Percentiles rank a stretch among this genome's conserved stretches.
phyloP scores from a whole-genome alignment of 2,113 vertebrate species.

The Bos taurus region ARS-UCD2.0 NC_037357.1:34420001-34420500 shows the following conservation, averaged over 20 bases:
- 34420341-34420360: not conserved
- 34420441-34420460: not conserved
- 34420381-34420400: not conserved
- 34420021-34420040: not conserved
- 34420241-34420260: not conserved
- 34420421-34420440: not conserved
- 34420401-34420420: not conserved
- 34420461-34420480: not conserved
- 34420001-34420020: not conserved
- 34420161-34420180: not conserved
- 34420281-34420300: not conserved
- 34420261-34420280: not conserved
- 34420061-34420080: not conserved
- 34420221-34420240: not conserved
- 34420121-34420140: not conserved
- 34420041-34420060: not conserved
- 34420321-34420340: not conserved
- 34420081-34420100: not conserved
- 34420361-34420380: not conserved
- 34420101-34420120: not conserved
- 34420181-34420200: too few species aligned
- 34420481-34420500: not conserved
- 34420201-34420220: not conserved
- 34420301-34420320: not conserved
- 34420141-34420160: not conserved